A percentile compares a stretch with the other conserved stretches of the same genome.
Evolutionary conservation across 2,888 invertebrate genomes (phyloP).

Genomic region (Dysmachus trigonus): DNA sequence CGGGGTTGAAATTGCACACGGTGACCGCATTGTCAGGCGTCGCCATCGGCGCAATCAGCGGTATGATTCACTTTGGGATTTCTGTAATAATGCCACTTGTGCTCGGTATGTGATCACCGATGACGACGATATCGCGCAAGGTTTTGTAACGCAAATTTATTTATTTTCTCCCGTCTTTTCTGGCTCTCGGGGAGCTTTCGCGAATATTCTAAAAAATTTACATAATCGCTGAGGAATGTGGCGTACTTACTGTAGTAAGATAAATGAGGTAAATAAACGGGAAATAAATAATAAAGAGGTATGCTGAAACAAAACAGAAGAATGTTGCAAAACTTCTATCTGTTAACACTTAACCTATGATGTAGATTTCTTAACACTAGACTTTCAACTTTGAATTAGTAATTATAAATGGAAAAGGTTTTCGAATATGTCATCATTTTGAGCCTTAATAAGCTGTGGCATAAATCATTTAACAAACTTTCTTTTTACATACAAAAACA

Average conservation of each 20-base stretch:
- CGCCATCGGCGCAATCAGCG: background rate
- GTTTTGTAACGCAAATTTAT: background rate
- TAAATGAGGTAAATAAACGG: background rate
- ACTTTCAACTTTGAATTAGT: too few species aligned
- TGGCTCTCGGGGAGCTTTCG: background rate
- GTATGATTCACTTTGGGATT: background rate
- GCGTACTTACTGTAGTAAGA: background rate
- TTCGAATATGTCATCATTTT: too few species aligned
- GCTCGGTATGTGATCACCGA: background rate
- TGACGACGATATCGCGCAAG: background rate
- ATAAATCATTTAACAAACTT: too few species aligned
- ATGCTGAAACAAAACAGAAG: background rate
- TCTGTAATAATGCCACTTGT: background rate
- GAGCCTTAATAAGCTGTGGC: too few species aligned
- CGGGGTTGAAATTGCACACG: background rate
- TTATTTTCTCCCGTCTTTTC: background rate
- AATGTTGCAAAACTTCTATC: background rate
- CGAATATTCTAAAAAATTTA: background rate
- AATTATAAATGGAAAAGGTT: too few species aligned
- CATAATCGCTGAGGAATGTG: background rate
- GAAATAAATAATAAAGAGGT: background rate
- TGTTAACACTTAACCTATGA: too few species aligned
- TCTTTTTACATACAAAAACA: too few species aligned
- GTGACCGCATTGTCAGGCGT: background rate
- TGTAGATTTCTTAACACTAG: too few species aligned